Evolutionary conservation across 2,797 vertebrate genomes (phyloP), one percentile per base, ranked within the genome.

Genomic region (Peromyscus melanophrys): DNA sequence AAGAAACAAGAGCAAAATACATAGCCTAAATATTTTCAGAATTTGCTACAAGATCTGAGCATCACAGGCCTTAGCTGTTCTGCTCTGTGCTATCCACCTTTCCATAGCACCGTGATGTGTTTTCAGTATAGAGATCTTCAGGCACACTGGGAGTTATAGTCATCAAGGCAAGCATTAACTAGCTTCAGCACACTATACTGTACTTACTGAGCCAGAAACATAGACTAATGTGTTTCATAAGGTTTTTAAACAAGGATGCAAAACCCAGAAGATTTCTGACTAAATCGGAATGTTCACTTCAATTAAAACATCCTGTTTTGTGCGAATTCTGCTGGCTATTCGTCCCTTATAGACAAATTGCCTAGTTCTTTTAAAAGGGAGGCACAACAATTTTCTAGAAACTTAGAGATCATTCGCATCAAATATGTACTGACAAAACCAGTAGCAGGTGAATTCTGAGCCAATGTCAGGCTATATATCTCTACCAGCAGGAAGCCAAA

Each of bases 161-260:
- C 96, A 91, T 96, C 83, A 97, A 97, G 78, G 86, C 65, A 87
- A 75, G 19, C 90, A 97, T 94, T 96, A 97, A 97, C 97, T 96
- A 96, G 89, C 71, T 29, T 94, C 65, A 94, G 75, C 83, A 94
- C 37, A 92, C 46, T 73, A 31, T 59, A 92, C 82, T 95, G 92
- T 90, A 97, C 86, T 95, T 95, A 96, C 85, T 98, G 97, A 97
- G 83, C 78, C 83, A 96, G 90, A 97, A 97, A 97, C 80, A 91
- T 0, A 19, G 55, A 96, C 46, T 95, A 94, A 97, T 85, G 81
- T 85, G 55, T 90, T 97, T 96, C 94, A 90, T 95, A 90, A 96
- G 96, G 86, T 96, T 96, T 94, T 94, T 97, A 96, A 96, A 95
- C 76, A 96, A 94, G 80, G 93, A 27, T 52, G 16, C 67, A 97